phyloP scores from a whole-genome alignment of 2,888 invertebrate genomes.

The Disparrhopalites patrizii region DNA sequence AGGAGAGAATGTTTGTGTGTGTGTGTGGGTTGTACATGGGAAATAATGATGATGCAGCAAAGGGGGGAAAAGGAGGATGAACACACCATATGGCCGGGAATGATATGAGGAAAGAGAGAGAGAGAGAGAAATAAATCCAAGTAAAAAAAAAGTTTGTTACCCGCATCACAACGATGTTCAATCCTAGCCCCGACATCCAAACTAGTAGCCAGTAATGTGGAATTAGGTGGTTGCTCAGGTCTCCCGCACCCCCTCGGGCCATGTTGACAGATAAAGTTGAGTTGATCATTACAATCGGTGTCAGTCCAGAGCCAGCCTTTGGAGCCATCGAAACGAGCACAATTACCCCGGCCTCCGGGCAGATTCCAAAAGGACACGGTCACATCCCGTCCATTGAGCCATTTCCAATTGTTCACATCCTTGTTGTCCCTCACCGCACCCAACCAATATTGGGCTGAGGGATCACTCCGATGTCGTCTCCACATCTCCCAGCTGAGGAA shows the following conservation, averaged over 20 bases:
- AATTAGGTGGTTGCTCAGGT: conserved; percentile 89
- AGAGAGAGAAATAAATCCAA: too few relatives aligned
- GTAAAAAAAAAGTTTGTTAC: too few relatives aligned
- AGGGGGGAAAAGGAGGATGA: too few relatives aligned
- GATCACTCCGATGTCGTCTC: conserved; percentile 83
- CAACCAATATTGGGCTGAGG: conserved; percentile 92
- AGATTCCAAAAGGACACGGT: conserved; percentile 89
- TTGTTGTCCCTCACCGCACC: conserved; percentile 80
- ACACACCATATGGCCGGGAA: too few relatives aligned
- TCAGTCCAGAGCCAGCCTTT: conserved; percentile 95
- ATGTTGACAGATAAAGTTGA: conserved; percentile 91
- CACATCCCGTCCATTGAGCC: conserved; percentile 83
- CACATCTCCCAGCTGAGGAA: conserved; percentile 93
- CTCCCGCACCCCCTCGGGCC: conserved; percentile 86
- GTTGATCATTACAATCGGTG: conserved; percentile 74
- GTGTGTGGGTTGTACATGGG: too few relatives aligned
- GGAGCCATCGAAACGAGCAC: conserved; percentile 84
- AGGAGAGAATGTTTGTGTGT: too few relatives aligned
- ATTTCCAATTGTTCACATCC: conserved; percentile 77
- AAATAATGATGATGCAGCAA: too few relatives aligned
- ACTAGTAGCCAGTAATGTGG: conserved; percentile 73
- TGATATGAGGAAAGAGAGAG: background rate
- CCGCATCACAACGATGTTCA: conserved; percentile 75
- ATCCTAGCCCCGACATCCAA: conserved; percentile 78
- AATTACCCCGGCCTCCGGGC: conserved; percentile 76